Percentiles rank a stretch among this genome's conserved stretches.
These are phyloP conservation scores for Agrypnia vestita DNA, from an alignment of 1,140 invertebrate genomes.

Conservation along the genomic window DNA sequence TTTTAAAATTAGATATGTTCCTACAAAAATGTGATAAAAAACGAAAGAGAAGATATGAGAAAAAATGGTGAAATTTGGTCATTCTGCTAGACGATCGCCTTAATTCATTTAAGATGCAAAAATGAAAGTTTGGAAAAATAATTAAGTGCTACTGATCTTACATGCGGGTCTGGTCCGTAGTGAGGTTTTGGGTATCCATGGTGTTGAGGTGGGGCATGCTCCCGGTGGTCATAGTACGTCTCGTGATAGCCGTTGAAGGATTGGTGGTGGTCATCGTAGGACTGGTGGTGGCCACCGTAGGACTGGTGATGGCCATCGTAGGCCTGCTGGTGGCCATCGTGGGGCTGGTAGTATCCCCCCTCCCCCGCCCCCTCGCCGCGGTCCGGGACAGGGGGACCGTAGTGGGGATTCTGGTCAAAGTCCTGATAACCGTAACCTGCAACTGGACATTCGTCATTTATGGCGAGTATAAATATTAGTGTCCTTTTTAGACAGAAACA, in stretches of 20 bases:
- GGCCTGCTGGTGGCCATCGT: not conserved
- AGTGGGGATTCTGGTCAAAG: slow-evolving; percentile 23
- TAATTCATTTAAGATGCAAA: no score
- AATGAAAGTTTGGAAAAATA: no score
- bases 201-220: not conserved
- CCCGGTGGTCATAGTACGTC: slow-evolving; percentile 12
- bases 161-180: not conserved
- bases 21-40: no score
- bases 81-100: no score
- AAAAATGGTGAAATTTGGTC: no score
- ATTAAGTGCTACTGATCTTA: not conserved
- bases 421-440: slow-evolving; percentile 46
- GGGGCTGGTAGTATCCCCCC: slow-evolving; percentile 48
- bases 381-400: slow-evolving; percentile 16
- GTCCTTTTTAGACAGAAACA: no score
- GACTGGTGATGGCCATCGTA: slow-evolving; percentile 56
- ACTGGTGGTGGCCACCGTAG: slow-evolving; percentile 12
- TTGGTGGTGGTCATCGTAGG: not conserved
- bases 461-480: no score
- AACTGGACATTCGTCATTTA: not conserved
- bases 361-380: slow-evolving; percentile 32
- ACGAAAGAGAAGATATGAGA: no score
- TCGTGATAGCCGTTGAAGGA: slow-evolving; percentile 48
- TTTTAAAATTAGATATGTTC: no score
- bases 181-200: not conserved